These are phyloP conservation scores for Polyploca ridens DNA, from an alignment of 2,888 invertebrate species.

Conservation along the genomic window DNA sequence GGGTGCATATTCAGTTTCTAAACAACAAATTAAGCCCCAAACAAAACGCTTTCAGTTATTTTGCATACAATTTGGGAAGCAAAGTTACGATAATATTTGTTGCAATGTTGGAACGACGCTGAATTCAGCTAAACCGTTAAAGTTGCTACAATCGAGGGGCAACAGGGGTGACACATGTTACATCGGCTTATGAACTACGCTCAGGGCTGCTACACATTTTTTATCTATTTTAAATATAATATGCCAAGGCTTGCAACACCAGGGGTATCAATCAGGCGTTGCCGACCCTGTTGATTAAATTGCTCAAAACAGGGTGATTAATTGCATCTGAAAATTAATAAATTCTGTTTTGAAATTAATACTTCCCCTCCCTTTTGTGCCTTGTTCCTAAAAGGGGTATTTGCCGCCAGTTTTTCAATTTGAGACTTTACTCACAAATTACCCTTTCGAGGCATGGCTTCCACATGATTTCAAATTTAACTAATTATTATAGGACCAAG, in stretches of 20 bases:
- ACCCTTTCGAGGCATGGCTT: too few species aligned
- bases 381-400: too few species aligned
- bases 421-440: too few species aligned
- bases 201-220: background rate
- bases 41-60: conserved; percentile 3
- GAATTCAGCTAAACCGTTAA: background rate
- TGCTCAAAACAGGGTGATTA: too few species aligned
- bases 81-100: background rate
- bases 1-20: background rate
- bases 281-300: too few species aligned
- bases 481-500: too few species aligned
- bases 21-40: background rate
- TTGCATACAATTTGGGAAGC: background rate
- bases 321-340: too few species aligned
- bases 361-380: too few species aligned
- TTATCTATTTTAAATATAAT: background rate
- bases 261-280: too few species aligned
- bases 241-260: background rate
- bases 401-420: too few species aligned
- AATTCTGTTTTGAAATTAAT: too few species aligned
- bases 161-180: background rate
- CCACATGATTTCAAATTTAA: too few species aligned
- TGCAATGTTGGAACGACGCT: background rate
- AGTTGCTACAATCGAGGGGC: background rate
- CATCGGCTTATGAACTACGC: background rate